phyloP scores from a whole-genome alignment of 2,113 vertebrate species.

The Neomonachus schauinslandi region DNA sequence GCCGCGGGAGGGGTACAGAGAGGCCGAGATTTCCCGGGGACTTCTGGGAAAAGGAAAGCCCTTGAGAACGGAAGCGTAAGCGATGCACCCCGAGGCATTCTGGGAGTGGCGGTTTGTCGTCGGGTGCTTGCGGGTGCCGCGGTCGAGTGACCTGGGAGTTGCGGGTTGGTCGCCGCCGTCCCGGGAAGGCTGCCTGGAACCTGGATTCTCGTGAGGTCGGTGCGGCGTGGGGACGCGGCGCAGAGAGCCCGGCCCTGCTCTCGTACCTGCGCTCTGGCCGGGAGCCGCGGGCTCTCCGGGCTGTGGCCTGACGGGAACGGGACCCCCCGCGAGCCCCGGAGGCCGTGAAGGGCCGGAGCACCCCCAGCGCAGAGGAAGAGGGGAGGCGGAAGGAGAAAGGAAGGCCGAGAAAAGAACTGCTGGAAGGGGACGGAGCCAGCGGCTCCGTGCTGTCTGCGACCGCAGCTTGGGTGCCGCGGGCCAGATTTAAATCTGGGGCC shows the following conservation, averaged over 20 bases:
- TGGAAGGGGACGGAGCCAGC: background rate
- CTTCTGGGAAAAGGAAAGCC: too few relatives aligned
- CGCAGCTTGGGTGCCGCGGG: background rate
- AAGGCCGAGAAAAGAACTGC: too few relatives aligned
- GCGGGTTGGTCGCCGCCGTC: background rate
- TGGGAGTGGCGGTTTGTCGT: background rate
- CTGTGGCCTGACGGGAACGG: background rate
- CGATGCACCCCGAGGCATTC: background rate
- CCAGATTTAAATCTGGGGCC: background rate
- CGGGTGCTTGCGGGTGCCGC: accelerated
- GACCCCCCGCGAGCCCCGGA: too few relatives aligned
- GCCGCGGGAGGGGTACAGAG: accelerated
- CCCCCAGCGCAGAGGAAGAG: background rate
- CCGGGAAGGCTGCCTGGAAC: background rate
- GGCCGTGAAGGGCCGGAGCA: background rate
- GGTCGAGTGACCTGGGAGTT: accelerated
- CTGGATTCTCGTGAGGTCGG: background rate
- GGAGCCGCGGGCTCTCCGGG: background rate
- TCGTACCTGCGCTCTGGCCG: too few relatives aligned
- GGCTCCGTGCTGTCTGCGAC: background rate
- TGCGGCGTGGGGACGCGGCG: background rate
- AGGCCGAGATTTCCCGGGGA: background rate
- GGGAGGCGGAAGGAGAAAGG: background rate
- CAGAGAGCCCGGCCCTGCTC: background rate
- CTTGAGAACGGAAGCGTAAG: too few relatives aligned